Evolutionary conservation across 2,888 invertebrate genomes (phyloP), one percentile per base, ranked within the genome.

Genomic region (Drosophila barbarae): DNA sequence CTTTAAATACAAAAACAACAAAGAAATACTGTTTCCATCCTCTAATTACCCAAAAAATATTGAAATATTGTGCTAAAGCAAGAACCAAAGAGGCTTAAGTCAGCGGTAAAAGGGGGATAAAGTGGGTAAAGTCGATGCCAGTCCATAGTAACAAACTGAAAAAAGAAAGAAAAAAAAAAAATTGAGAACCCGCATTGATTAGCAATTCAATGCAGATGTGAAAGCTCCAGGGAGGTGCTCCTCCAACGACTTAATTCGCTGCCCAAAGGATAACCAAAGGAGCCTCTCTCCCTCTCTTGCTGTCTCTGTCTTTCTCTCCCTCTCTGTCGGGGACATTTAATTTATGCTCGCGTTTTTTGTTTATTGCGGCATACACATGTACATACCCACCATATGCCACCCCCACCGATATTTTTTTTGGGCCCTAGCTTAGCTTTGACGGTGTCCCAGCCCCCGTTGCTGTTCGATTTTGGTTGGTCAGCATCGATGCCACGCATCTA

Each of bases 401-500:
- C 36, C 51, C 32, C 10, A 23, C 59, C 21, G 15, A 32, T 49
- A 12, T n/a, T 34, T 26, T 26, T 23, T 34, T 13, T 6, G 10
- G 42, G 28, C 3, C 28, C 10, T 15, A 9, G 28, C 28, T 44
- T 39, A 18, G 30, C 58, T 38, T 38, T 32, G 44, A 15, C 46
- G 28, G 18, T 47, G 21, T 21, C 58, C 49, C 59, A 57, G 59
- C 34, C 54, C 21, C 6, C 9, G 21, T 5, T 6, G 10, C 49
- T 78, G 82, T 80, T 80, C 84, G 79, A 80, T 80, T 80, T 84
- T 80, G 79, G 79, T 80, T 80, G 79, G 79, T 65, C 81, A 84
- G 82, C 79, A 49, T 52, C 50, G 68, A 66, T 61, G 70, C 54
- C 64, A 63, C 63, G 65, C 63, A 64, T 65, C 53, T 15, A 44